Evolutionary conservation across 2,888 invertebrate genomes (phyloP), one percentile per base, ranked within the genome.

Genomic region (Drepana falcataria): DNA sequence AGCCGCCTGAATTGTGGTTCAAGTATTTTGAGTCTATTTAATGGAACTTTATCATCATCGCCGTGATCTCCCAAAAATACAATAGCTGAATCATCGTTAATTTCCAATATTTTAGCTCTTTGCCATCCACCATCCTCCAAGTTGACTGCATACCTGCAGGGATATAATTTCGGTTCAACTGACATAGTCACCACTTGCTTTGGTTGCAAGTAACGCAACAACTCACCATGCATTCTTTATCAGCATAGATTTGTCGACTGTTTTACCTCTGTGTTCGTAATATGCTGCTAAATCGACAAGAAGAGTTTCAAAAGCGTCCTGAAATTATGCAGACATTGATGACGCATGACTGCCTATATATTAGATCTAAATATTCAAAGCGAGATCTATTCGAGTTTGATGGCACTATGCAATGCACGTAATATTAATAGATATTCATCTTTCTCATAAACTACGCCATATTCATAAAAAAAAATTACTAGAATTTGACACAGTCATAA

Each of bases 41-140:
- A 80, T 3, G 84, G 66, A 35, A 95, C 91, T 21, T 80, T 76
- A 51, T 93, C 94, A 59, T 93, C 94, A 63, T 95, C 95, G 0
- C 96, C 96, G 62, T 93, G 93, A 79, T 96, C 96, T 6, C 96
- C 94, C 59, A 95, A 93, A 65, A 94, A 95, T 53, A 95, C 94
- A 6, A 87, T 77, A 1, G 88, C 92, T 37, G 84, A 82, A 1
- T 89, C 81, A 35, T 86, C 88, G 37, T 92, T 83, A 44, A 92
- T 82, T 49, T 93, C 91, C 40, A 93, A 77, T 44, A 94, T 88
- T 61, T 93, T 91, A 72, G 92, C 93, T 75, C 93, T 75, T 76
- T 92, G 77, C 93, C 93, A 81, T 59, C 86, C 78, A 64, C 84
- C 85, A 51, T 91, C 79, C 64, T 87, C 83, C 51, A 86, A 65